Evolutionary conservation across 1,140 invertebrate species (phyloP), one percentile per base, ranked within the genome.

Genomic region (Carposina sasakii): DNA sequence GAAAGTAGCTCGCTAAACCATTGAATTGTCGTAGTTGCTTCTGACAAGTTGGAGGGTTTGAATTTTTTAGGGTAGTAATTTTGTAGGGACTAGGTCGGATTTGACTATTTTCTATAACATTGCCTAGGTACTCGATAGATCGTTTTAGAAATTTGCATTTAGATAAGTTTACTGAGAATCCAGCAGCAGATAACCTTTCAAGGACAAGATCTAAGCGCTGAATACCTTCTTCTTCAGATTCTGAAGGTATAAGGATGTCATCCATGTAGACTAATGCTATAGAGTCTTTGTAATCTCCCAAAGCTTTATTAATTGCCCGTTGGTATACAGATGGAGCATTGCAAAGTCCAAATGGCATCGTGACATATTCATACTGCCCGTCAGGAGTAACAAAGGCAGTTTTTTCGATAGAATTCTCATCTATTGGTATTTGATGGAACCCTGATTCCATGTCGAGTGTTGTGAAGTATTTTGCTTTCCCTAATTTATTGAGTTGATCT

Each of bases 391-490:
- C 57, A 45, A 77, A 76, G 1, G 70, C 64, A 0, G 70, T 76
- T 31, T 67, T 64, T 41, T 67, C 63, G 19, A 57, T 46, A n/a
- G 53, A 60, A 12, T 63, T 46, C 10, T 12, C 19, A 23, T 51
- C 28, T 2, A 75, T 46, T 30, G 40, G 48, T 0, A 84, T 67
- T 30, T 85, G 81, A 48, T 70, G 63, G 31, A 74, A 78, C 4
- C 74, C 72, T 15, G 69, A 72, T 0, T 52, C 62, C 10, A 87
- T 42, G 60, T 88, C 86, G 1, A 88, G 41, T 1, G 54, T 58
- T 12, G 54, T 61, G 26, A 75, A 75, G 40, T 61, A 54, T 8
- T 20, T 46, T 0, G 59, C 40, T 13, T 67, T 67, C 1, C 57
- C 63, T 13, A 88, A 40, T 4, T 34, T 39, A 51, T 84, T 69